phyloP scores from a whole-genome alignment of 2,797 vertebrate species.

The Acropternis orthonyx region DNA sequence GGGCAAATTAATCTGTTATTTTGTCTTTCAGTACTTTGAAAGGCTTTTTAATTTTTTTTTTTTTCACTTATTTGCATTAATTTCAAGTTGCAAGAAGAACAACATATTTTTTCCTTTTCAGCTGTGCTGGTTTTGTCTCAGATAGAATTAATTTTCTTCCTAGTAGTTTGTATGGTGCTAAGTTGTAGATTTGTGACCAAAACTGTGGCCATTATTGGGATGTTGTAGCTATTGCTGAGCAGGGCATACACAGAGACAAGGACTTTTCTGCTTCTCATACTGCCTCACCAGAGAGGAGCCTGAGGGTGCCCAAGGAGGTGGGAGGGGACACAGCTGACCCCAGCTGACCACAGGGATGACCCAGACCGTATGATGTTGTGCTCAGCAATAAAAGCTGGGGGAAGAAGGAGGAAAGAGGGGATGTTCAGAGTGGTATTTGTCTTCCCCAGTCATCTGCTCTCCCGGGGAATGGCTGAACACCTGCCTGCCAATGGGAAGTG shows the following conservation, averaged over 20 bases:
- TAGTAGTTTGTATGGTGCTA: not conserved
- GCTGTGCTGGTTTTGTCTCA: not conserved
- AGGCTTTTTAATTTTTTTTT: not conserved
- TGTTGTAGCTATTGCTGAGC: not conserved
- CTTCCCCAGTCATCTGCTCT: not conserved
- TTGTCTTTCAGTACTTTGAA: not conserved
- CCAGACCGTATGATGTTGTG: not conserved
- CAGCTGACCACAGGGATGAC: not conserved
- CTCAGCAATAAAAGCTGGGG: not conserved
- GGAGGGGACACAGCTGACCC: not conserved
- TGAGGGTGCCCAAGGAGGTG: not conserved
- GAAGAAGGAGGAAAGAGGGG: not conserved
- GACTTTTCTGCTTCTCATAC: not conserved
- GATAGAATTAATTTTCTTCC: not conserved
- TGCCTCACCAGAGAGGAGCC: not conserved
- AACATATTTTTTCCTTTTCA: rapidly evolving
- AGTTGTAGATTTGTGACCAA: not conserved
- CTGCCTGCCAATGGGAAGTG: rapidly evolving
- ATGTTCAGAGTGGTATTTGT: rapidly evolving
- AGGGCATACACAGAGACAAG: not conserved
- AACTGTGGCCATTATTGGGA: rapidly evolving
- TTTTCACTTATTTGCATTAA: not conserved
- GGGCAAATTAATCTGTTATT: not conserved
- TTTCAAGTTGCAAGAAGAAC: not conserved
- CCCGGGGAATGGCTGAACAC: not conserved